Conservation (phyloP, 1,140 invertebrate genomes). For the Temnothorax longispinosus region DNA sequence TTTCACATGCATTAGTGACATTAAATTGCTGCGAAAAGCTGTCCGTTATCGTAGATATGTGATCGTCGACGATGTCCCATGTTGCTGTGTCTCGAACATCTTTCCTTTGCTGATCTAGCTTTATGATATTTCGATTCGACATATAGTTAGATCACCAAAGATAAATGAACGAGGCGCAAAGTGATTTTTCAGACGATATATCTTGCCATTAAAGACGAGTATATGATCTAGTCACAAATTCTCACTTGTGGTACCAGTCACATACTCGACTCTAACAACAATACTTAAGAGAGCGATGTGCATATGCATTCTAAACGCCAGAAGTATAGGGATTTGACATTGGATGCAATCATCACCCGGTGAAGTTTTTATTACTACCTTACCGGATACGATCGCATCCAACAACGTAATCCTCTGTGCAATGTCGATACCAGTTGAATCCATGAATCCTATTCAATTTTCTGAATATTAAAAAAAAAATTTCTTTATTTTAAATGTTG, state of each 20-base stretch:
- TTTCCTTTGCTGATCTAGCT: conserved; percentile 88
- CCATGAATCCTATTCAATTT: not conserved
- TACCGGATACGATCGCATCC: conserved; percentile 79
- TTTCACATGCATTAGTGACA: not conserved
- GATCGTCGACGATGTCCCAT: not conserved
- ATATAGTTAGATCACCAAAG: conserved; percentile 89
- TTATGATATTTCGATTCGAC: conserved; percentile 86
- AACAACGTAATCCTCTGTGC: conserved; percentile 61
- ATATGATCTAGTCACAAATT: conserved; percentile 87
- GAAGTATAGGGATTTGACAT: conserved; percentile 62
- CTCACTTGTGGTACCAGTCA: conserved; percentile 78
- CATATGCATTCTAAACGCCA: not conserved
- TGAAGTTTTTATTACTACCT: conserved; percentile 73
- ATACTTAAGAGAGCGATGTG: not conserved
- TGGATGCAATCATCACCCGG: conserved; percentile 82
- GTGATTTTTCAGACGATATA: conserved; percentile 13
- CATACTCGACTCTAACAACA: conserved; percentile 77
- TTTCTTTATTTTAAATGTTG: not conserved
- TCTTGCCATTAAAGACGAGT: conserved; percentile 78
- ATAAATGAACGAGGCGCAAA: conserved; percentile 79
- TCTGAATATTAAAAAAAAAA: not conserved
- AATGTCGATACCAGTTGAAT: not conserved
- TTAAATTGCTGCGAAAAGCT: conserved; percentile 1
- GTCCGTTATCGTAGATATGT: not conserved
- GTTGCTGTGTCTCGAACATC: conserved; percentile 79